Conservation (phyloP, 2,888 invertebrate species). For the Mechanitis messenoides region DNA sequence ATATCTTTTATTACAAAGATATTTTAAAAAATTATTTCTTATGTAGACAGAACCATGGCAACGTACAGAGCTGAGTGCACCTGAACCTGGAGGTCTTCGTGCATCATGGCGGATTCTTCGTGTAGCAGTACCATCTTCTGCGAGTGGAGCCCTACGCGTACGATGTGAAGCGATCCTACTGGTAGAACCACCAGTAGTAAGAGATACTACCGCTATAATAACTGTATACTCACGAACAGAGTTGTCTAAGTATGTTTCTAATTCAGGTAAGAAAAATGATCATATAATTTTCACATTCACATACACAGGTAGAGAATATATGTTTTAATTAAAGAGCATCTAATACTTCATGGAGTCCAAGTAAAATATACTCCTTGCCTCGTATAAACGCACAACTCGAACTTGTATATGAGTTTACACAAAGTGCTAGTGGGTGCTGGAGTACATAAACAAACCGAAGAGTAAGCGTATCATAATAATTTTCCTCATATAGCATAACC, state of each 20-base stretch:
- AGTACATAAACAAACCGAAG: too few species aligned
- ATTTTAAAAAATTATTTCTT: slow-evolving; percentile 10
- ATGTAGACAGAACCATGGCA: slow-evolving; percentile 64
- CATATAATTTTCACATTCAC: too few species aligned
- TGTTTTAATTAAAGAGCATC: slow-evolving; percentile 22
- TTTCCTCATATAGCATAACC: too few species aligned
- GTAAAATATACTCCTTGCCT: neutral
- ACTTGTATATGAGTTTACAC: too few species aligned
- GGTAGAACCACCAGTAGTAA: slow-evolving; percentile 62
- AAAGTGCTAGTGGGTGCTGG: too few species aligned
- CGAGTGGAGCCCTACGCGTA: slow-evolving; percentile 59
- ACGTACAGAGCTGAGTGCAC: slow-evolving; percentile 53
- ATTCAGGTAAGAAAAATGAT: slow-evolving; percentile 41
- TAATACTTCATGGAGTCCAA: neutral
- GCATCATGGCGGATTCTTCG: slow-evolving; percentile 62
- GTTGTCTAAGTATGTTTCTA: slow-evolving; percentile 67
- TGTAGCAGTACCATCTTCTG: slow-evolving; percentile 53
- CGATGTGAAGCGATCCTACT: slow-evolving; percentile 60
- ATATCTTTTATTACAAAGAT: too few species aligned
- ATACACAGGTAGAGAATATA: too few species aligned
- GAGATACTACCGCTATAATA: slow-evolving; percentile 51
- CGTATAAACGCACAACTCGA: too few species aligned
- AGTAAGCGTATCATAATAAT: too few species aligned
- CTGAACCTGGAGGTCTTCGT: slow-evolving; percentile 57
- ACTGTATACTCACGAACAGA: slow-evolving; percentile 64